A percentile compares a stretch with the other conserved stretches of the same genome.
Evolutionary conservation across 2,113 vertebrate species (phyloP).

Genomic region (Heloderma charlesbogerti): DNA sequence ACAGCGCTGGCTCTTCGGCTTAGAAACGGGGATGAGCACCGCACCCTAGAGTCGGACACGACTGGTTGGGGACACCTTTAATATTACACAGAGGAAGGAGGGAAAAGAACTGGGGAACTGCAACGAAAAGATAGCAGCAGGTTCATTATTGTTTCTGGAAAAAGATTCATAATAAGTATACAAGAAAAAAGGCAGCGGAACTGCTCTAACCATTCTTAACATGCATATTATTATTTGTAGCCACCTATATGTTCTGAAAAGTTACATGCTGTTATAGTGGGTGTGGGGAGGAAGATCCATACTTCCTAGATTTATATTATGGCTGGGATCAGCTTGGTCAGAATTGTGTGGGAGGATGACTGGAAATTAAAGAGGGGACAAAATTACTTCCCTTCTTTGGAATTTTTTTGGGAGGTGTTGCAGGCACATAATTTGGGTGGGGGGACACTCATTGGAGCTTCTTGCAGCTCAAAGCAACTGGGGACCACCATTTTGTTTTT

Average conservation of each 20-base stretch:
- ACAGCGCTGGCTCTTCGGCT: too few relatives aligned
- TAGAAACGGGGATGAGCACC: too few relatives aligned
- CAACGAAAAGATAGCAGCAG: conserved; percentile 43
- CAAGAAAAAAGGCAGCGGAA: conserved; percentile 45
- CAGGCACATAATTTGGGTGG: not conserved
- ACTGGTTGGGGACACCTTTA: too few relatives aligned
- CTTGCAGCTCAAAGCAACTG: not conserved
- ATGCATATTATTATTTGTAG: conserved; percentile 10
- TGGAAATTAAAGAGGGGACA: not conserved
- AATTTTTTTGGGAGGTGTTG: not conserved
- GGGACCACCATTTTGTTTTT: not conserved
- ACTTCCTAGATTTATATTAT: not conserved
- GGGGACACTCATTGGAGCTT: not conserved
- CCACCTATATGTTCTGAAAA: conserved; percentile 38
- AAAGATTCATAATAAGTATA: conserved; percentile 27
- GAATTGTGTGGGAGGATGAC: not conserved
- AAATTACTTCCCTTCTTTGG: not conserved
- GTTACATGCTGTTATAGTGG: conserved; percentile 45
- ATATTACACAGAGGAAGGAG: conserved; percentile 1
- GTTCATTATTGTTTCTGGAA: conserved; percentile 45
- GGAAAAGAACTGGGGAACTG: conserved; percentile 9
- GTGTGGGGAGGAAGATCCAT: not conserved
- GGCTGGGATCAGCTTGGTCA: not conserved
- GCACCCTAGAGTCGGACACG: too few relatives aligned
- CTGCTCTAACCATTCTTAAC: conserved; percentile 55